These are phyloP conservation scores for Drosophila demipolita DNA, from an alignment of 2,888 invertebrate species.

Conservation along the genomic window DNA sequence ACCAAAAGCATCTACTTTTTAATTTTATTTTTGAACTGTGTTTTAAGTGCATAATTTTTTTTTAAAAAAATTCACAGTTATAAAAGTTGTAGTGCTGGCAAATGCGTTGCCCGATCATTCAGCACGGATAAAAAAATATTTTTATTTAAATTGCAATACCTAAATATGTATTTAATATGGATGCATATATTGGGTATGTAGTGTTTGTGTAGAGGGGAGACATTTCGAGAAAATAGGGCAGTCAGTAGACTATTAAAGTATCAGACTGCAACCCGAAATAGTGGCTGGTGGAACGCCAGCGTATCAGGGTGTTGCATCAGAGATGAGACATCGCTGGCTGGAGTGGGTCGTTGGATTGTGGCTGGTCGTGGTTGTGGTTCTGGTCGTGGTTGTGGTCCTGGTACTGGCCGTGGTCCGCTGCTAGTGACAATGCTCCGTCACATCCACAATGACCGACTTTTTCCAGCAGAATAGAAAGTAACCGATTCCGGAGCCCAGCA, in stretches of 20 bases:
- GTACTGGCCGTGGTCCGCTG: constrained; percentile 52
- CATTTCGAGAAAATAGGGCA: constrained; percentile 82
- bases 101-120: constrained; percentile 30
- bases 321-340: constrained; percentile 57
- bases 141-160: constrained; percentile 74
- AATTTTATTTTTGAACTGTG: constrained; percentile 5
- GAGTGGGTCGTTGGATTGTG: constrained; percentile 35
- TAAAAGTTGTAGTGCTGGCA: constrained; percentile 45
- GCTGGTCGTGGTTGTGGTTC: constrained; percentile 20
- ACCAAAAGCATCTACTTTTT: constrained; percentile 19
- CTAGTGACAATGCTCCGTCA: constrained; percentile 98
- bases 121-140: constrained; percentile 57
- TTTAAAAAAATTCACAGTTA: constrained; percentile 77
- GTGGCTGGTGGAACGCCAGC: constrained; percentile 8
- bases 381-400: constrained; percentile 25
- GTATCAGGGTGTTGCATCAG: constrained; percentile 32
- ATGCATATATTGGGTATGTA: constrained; percentile 17
- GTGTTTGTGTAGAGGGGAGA: constrained; percentile 54
- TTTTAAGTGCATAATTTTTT: constrained; percentile 9
- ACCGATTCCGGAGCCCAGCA: constrained; percentile 94
- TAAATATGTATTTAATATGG: constrained; percentile 53
- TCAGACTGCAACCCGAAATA: not conserved
- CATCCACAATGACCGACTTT: constrained; percentile 96
- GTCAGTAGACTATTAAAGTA: constrained; percentile 29
- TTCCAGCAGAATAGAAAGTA: constrained; percentile 99